phyloP scores from a whole-genome alignment of 2,888 invertebrate genomes.

The Platycnemis pennipes region DNA sequence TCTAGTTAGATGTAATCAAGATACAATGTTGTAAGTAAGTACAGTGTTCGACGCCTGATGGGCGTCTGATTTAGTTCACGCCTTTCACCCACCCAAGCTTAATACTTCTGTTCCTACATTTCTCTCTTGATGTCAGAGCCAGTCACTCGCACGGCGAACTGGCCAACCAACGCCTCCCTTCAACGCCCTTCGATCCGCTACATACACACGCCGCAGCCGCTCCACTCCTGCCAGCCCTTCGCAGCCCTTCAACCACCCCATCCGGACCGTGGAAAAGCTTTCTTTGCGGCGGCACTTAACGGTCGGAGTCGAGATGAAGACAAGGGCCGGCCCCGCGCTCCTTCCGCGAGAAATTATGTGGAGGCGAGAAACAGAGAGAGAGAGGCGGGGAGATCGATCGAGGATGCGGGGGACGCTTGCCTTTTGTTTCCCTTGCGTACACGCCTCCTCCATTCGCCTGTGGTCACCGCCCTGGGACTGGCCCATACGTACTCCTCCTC shows the following conservation, averaged over 20 bases:
- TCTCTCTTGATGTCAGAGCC: background rate
- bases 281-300: constrained; percentile 19
- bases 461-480: background rate
- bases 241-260: background rate
- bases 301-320: background rate
- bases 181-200: background rate
- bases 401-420: background rate
- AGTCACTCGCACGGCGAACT: background rate
- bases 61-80: no score
- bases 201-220: background rate
- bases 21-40: no score
- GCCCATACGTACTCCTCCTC: no score
- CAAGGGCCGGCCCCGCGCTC: background rate
- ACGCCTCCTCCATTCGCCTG: background rate
- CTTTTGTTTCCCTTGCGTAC: background rate
- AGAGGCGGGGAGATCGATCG: background rate
- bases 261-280: background rate
- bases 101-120: background rate
- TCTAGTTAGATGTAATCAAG: no score
- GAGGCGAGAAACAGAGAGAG: background rate
- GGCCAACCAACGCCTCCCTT: background rate
- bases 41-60: no score
- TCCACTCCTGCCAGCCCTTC: background rate
- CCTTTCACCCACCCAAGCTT: no score
- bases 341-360: background rate